Evolutionary conservation across 2,113 vertebrate species (phyloP).

Genomic region (Hipposideros armiger): DNA sequence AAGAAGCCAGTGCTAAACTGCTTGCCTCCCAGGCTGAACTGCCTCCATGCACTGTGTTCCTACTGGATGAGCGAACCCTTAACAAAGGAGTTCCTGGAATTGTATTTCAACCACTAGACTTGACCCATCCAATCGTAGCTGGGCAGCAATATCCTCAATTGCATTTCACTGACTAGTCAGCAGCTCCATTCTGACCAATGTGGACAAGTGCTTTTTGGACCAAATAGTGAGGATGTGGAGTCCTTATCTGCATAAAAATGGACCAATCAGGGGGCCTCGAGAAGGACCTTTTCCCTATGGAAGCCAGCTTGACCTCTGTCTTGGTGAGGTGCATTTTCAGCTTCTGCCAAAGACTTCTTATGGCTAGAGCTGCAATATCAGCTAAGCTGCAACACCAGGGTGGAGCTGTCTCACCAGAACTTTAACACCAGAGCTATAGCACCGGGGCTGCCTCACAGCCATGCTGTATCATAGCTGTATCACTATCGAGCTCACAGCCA

Average conservation of each 20-base stretch:
- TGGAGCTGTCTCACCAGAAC: too few species aligned
- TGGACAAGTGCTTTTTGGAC: neutral
- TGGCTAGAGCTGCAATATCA: neutral
- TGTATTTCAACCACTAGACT: neutral
- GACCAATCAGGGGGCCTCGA: neutral
- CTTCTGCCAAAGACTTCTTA: neutral
- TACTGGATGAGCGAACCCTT: neutral
- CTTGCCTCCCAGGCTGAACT: neutral
- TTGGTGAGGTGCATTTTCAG: neutral
- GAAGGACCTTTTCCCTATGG: neutral
- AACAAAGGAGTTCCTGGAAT: neutral
- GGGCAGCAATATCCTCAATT: neutral
- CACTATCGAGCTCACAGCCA: neutral
- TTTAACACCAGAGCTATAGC: neutral
- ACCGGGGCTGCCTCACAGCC: neutral
- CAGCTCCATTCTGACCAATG: neutral
- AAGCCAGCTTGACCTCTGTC: neutral
- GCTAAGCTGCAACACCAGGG: neutral
- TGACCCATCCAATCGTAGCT: neutral
- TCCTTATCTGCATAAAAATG: neutral
- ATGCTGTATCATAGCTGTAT: too few species aligned
- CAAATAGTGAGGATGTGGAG: neutral
- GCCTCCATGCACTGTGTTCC: neutral
- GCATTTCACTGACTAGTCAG: neutral
- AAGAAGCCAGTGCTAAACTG: neutral